Evolutionary conservation across 2,888 invertebrate species (phyloP).

Genomic region (Lottia gigantea): DNA sequence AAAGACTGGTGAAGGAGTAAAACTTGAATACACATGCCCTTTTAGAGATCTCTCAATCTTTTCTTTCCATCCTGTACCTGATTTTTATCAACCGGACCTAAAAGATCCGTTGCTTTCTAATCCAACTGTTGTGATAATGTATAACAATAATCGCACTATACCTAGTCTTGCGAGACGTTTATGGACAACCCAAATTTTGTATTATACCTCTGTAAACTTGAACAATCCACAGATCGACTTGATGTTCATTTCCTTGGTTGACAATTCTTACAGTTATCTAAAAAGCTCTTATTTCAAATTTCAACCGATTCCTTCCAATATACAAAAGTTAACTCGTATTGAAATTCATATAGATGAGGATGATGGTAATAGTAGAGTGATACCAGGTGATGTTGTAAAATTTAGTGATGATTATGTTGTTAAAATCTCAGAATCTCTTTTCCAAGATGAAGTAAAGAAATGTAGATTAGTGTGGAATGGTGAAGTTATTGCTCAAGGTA

Average conservation of each 20-base stretch:
- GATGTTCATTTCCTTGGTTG: neutral
- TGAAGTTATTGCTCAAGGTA: neutral
- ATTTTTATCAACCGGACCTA: neutral
- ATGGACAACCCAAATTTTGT: neutral
- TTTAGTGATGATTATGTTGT: neutral
- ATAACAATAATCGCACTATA: neutral
- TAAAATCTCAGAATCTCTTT: neutral
- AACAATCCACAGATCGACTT: no score
- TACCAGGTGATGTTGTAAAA: neutral
- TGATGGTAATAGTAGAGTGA: neutral
- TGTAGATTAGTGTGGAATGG: neutral
- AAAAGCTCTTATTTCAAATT: neutral
- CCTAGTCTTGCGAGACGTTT: neutral
- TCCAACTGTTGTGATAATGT: neutral
- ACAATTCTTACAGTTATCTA: neutral
- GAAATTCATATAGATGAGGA: neutral
- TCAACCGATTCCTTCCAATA: neutral
- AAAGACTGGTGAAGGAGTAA: neutral
- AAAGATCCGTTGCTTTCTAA: neutral
- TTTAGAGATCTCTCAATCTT: neutral
- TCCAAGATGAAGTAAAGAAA: neutral
- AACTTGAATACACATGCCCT: neutral
- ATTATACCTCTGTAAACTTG: no score
- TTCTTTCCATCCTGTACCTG: neutral
- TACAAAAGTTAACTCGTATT: neutral